Evolutionary conservation across 2,797 vertebrate genomes (phyloP).

Genomic region (Enteromius paludinosus): DNA sequence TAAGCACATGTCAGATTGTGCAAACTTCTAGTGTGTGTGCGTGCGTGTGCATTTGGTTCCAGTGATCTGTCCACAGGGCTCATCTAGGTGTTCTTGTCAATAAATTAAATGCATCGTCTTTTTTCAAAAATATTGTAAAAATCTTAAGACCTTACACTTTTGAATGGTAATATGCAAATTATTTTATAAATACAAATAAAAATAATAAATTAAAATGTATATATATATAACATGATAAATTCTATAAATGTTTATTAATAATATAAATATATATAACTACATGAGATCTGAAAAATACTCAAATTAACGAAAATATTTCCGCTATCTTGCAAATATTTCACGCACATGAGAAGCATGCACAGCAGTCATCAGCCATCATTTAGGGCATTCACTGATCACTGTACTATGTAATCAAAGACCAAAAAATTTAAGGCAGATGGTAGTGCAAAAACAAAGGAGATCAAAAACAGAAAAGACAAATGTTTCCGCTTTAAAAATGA

Average conservation of each 20-base stretch:
- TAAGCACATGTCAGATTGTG: too few species aligned
- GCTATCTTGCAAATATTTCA: not conserved
- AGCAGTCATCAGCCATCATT: not conserved
- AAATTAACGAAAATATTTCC: not conserved
- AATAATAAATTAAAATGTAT: not conserved
- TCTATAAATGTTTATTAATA: not conserved
- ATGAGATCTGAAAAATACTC: not conserved
- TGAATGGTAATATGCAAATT: not conserved
- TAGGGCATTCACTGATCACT: conserved; percentile 1
- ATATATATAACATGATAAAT: not conserved
- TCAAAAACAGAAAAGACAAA: conserved; percentile 51
- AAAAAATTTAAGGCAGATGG: conserved; percentile 13
- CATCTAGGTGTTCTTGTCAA: too few species aligned
- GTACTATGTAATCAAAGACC: not conserved
- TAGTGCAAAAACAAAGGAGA: not conserved
- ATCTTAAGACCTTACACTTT: not conserved
- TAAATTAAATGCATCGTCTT: not conserved
- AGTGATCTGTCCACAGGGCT: too few species aligned
- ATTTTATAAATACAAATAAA: not conserved
- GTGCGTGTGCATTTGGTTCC: too few species aligned
- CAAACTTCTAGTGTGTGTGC: too few species aligned
- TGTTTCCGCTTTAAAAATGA: conserved; percentile 63
- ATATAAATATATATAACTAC: not conserved
- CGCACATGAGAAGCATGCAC: not conserved
- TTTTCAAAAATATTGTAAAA: not conserved